A percentile compares a stretch with the other conserved stretches of the same genome.
These are phyloP conservation scores for Thereva nobilitata DNA, from an alignment of 2,888 invertebrate genomes.

Conservation along the genomic window DNA sequence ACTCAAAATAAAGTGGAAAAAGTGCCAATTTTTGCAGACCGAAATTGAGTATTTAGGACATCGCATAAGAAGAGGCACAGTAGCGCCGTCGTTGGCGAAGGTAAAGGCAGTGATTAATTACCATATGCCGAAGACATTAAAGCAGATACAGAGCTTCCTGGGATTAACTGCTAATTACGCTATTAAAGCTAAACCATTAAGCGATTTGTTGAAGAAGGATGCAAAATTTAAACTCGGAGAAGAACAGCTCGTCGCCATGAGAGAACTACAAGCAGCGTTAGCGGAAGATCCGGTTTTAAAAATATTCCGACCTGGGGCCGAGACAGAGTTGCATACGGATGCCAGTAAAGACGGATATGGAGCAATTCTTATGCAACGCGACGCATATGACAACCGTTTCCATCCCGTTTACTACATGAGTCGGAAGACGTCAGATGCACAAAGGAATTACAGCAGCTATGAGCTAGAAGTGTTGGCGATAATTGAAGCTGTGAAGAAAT, in stretches of 20 bases:
- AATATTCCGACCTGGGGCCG: constrained; percentile 44
- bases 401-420: constrained; percentile 35
- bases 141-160: constrained; percentile 7
- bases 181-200: constrained; percentile 24
- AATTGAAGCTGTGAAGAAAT: constrained; percentile 48
- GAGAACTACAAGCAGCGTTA: constrained; percentile 10
- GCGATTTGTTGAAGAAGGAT: constrained; percentile 26
- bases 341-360: constrained; percentile 46
- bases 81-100: constrained; percentile 27
- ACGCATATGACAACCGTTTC: constrained; percentile 17
- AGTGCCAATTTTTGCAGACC: constrained; percentile 43
- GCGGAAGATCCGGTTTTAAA: constrained; percentile 44
- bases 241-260: not conserved
- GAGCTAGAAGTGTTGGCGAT: constrained; percentile 51
- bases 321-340: constrained; percentile 48
- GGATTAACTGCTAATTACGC: constrained; percentile 10
- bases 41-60: constrained; percentile 36
- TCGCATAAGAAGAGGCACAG: constrained; percentile 11
- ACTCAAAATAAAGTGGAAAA: constrained; percentile 41
- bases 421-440: not conserved
- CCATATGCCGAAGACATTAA: constrained; percentile 15
- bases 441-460: constrained; percentile 44
- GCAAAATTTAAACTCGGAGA: constrained; percentile 3
- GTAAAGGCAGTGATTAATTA: constrained; percentile 25
- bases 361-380: constrained; percentile 44